These are phyloP conservation scores for Sciurus vulgaris DNA, from an alignment of 2,797 vertebrate genomes.

Conservation along the genomic window DNA sequence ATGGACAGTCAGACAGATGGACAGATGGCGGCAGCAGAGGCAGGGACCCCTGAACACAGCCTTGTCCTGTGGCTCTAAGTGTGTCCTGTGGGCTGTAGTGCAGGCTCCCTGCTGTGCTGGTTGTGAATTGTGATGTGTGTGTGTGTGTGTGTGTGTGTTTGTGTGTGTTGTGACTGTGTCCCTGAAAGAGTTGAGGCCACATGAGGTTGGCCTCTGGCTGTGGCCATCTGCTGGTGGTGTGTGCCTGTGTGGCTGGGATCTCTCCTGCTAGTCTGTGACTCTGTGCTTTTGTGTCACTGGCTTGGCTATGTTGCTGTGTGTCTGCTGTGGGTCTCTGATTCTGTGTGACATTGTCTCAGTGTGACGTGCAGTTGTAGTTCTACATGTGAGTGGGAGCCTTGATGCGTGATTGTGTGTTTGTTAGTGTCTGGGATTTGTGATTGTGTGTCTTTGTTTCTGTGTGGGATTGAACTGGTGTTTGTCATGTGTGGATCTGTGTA, in stretches of 20 bases:
- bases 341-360: background rate
- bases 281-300: background rate
- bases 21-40: background rate
- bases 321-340: background rate
- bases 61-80: background rate
- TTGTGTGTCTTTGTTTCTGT: background rate
- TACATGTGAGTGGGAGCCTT: background rate
- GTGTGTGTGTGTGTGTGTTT: background rate
- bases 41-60: background rate
- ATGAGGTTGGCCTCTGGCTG: background rate
- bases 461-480: background rate
- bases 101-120: background rate
- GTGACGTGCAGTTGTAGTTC: no score
- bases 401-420: background rate
- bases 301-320: background rate
- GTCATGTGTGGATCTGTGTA: background rate
- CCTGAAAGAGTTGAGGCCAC: fast-evolving
- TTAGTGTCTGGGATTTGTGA: background rate
- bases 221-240: background rate
- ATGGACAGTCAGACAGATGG: background rate
- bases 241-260: background rate
- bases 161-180: background rate
- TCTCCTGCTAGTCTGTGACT: background rate
- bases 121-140: background rate
- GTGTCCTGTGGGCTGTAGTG: background rate